These are phyloP conservation scores for Psilopogon haemacephalus DNA, from an alignment of 2,113 vertebrate genomes.

Conservation along the genomic window DNA sequence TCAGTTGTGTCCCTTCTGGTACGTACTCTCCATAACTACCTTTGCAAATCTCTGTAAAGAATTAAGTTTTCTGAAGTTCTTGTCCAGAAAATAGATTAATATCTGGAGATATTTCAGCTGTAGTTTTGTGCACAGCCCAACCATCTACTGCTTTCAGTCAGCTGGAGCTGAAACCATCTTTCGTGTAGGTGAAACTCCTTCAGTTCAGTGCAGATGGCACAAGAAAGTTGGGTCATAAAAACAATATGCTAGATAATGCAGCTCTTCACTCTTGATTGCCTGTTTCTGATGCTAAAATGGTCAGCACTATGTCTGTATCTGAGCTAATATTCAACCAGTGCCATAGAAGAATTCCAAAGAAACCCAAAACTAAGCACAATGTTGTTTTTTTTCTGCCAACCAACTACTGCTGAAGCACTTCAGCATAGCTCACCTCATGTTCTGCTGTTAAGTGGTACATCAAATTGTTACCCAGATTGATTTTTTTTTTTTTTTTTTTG, in stretches of 20 bases:
- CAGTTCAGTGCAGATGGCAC: not conserved
- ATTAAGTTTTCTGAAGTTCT: not conserved
- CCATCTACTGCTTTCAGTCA: not conserved
- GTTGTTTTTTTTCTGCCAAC: not conserved
- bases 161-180: not conserved
- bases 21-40: constrained; percentile 57
- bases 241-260: not conserved
- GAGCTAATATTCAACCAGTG: not conserved
- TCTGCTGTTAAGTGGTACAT: not conserved
- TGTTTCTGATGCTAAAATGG: not conserved
- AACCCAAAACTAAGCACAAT: not conserved
- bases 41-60: not conserved
- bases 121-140: not conserved
- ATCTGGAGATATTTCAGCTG: not conserved
- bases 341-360: not conserved
- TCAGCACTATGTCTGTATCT: not conserved
- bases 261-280: not conserved
- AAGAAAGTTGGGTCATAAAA: not conserved
- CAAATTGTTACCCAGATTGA: not conserved
- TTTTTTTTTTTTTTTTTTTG: not conserved
- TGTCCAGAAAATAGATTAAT: not conserved
- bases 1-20: constrained; percentile 91
- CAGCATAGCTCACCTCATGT: not conserved
- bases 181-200: not conserved
- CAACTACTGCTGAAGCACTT: not conserved